Conservation (phyloP, 2,797 vertebrate genomes). For the Coluber constrictor region DNA sequence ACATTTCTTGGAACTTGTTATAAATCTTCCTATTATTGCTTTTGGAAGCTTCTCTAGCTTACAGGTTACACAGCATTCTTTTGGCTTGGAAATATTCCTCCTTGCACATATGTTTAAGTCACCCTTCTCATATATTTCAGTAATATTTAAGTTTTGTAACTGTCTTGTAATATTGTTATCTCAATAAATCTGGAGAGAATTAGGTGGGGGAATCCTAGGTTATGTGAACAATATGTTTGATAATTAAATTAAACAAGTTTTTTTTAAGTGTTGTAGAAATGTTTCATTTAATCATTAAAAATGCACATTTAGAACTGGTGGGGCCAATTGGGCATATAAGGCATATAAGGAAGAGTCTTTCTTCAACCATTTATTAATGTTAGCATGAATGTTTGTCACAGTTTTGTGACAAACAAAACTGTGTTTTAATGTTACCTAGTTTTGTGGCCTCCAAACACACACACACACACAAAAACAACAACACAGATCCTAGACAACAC, state of each 20-base stretch:
- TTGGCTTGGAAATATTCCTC: not conserved
- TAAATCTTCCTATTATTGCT: not conserved
- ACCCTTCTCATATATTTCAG: not conserved
- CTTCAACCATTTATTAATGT: not conserved
- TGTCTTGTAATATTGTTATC: not conserved
- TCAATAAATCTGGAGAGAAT: not conserved
- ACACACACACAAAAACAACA: not conserved
- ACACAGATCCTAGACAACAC: not conserved
- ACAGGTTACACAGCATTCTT: not conserved
- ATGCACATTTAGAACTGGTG: not conserved
- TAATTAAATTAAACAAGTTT: not conserved
- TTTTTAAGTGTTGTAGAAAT: not conserved
- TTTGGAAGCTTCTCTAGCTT: not conserved
- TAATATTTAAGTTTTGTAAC: not conserved
- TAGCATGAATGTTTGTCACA: not conserved
- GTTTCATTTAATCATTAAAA: not conserved
- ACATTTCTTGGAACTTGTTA: not conserved
- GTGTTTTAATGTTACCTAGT: not conserved
- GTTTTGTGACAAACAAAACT: too few species aligned
- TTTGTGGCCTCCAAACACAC: not conserved
- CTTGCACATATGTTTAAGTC: not conserved
- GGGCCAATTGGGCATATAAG: not conserved
- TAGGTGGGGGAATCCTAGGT: not conserved
- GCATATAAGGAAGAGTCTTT: not conserved
- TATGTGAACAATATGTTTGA: not conserved